These are phyloP conservation scores for Euura saliciscinereae DNA, from an alignment of 1,140 invertebrate genomes.

Conservation along the genomic window DNA sequence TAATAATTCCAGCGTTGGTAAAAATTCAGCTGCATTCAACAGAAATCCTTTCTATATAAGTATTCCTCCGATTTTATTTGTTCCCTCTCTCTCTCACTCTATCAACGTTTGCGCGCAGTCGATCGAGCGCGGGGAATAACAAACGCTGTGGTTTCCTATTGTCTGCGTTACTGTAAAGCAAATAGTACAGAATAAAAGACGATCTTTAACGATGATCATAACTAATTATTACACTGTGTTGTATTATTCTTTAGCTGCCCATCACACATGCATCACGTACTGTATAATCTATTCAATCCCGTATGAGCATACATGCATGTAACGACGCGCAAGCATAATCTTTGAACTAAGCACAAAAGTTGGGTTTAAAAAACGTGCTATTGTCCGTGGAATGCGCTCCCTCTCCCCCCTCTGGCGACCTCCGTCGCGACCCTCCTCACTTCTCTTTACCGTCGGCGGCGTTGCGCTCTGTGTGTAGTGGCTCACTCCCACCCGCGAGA, in stretches of 20 bases:
- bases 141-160: no score
- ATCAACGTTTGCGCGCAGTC: no score
- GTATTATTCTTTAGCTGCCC: no score
- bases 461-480: conserved; percentile 24
- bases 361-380: conserved; percentile 61
- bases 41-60: no score
- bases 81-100: neutral
- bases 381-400: conserved; percentile 61
- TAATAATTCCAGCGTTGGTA: no score
- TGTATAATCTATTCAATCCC: conserved; percentile 14
- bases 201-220: no score
- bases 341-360: conserved; percentile 52
- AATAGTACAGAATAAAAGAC: no score
- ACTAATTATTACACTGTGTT: no score
- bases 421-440: conserved; percentile 14
- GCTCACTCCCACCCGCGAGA: conserved; percentile 27
- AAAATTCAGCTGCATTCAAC: no score
- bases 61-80: neutral
- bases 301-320: neutral
- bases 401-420: conserved; percentile 48
- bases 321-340: neutral
- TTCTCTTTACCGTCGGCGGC: conserved; percentile 24
- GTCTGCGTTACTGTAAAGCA: no score
- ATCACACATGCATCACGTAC: conserved; percentile 2
- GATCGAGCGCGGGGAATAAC: no score